Evolutionary conservation across 92 coral and sea anemone species (phyloP).

Genomic region (Pocillopora grandis): DNA sequence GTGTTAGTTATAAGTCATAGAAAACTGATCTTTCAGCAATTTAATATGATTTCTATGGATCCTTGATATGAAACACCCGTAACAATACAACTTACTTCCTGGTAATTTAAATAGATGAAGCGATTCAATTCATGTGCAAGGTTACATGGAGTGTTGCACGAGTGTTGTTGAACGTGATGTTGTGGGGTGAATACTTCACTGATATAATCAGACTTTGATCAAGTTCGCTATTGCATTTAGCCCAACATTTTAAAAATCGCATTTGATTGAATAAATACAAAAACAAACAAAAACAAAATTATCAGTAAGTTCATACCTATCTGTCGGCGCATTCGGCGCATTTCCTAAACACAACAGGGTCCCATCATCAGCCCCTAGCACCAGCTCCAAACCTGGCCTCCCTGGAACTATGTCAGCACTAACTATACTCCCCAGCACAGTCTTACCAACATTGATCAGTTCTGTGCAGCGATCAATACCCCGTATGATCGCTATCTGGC

Average conservation of each 20-base stretch:
- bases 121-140: too few species aligned
- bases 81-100: too few species aligned
- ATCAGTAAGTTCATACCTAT: conserved; percentile 24
- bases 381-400: conserved; percentile 76
- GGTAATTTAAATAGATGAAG: too few species aligned
- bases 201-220: too few species aligned
- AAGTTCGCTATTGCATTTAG: too few species aligned
- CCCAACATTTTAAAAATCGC: neutral
- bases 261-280: neutral
- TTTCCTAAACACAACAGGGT: conserved; percentile 69
- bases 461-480: conserved; percentile 82
- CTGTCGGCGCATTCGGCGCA: conserved; percentile 19
- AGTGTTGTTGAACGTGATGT: too few species aligned
- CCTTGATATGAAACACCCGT: too few species aligned
- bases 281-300: neutral
- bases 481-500: conserved; percentile 71
- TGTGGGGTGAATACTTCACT: too few species aligned
- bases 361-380: conserved; percentile 82
- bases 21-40: too few species aligned
- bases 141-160: too few species aligned
- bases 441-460: conserved; percentile 58
- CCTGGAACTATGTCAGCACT: conserved; percentile 62
- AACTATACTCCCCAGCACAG: conserved; percentile 65
- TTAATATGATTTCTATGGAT: too few species aligned
- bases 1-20: too few species aligned